Base-by-base conservation (phyloP, 2,888 invertebrate species). In the Nephrocerus scutellatus region DNA sequence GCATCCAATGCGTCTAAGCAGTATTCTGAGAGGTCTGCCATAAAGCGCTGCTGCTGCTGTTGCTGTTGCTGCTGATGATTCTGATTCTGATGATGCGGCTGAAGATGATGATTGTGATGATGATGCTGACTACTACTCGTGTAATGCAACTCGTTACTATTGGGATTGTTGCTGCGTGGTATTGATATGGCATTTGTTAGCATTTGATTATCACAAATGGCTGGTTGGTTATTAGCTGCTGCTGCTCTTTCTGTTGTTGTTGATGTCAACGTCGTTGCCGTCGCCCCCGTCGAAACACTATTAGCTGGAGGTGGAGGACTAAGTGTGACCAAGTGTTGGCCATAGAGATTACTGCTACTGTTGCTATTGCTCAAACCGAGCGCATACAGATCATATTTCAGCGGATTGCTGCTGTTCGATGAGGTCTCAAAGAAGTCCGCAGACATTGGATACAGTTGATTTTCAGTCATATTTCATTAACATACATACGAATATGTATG, bases 391-490 rank as follows among this genome's bases (percentile, higher is more conserved):
- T 66, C 66, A 52, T 62, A 64, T 48, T 65, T 67, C 42, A 66
- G 43, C 33, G 62, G 52, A 52, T 66, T 64, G 53, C 59, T 66
- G 52, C 64, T 63, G 48, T 63, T 64, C 41, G 68, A 66, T 50
- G 66, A 62, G 42, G 56, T 62, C 57, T 66, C 66, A 56, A 66
- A 66, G 53, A 66, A 62, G 53, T 66, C 68, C 48, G 66, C 61
- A 55, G 66, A 63, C 60, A 65, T 63, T 53, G 65, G 54, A 53
- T 61, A 66, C 44, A 66, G 34, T 57, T 66, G 67, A 55, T 68
- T 67, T 48, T 66, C 66, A 56, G 68, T 66, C 66, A 66, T 66
- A 47, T 49, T 52, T 39, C 46, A 46, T 46, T 44, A 35, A n/a
- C n/a, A n/a, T n/a, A n/a, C n/a, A n/a, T n/a, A n/a, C n/a, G n/a